phyloP scores from a whole-genome alignment of 1,140 invertebrate species.

The Agrypnia vestita region DNA sequence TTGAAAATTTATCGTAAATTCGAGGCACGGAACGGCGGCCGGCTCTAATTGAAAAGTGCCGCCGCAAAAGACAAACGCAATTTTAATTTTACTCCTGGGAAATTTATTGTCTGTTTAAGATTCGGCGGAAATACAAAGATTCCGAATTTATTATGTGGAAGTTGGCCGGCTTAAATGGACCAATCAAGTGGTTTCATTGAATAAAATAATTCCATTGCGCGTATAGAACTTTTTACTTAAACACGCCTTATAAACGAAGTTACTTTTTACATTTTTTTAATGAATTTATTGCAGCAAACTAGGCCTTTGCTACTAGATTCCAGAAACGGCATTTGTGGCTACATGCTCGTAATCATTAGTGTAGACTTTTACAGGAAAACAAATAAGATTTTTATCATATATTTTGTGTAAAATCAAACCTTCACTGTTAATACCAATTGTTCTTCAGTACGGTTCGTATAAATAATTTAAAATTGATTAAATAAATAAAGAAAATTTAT shows the following conservation, averaged over 20 bases:
- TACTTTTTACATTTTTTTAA: no score
- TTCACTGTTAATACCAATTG: no score
- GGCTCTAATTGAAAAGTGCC: slow-evolving; percentile 48
- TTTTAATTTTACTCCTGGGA: slow-evolving; percentile 36
- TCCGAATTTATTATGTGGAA: slow-evolving; percentile 41
- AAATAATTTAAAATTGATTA: no score
- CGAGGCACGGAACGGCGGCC: slow-evolving; percentile 12
- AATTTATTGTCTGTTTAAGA: slow-evolving; percentile 49
- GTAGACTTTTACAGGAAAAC: no score
- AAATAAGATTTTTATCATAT: no score
- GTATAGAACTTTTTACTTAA: background rate
- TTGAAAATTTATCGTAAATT: slow-evolving; percentile 47
- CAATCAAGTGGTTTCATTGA: slow-evolving; percentile 8
- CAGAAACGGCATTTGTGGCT: no score
- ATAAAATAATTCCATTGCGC: slow-evolving; percentile 35
- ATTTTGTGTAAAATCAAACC: no score
- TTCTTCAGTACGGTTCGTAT: no score
- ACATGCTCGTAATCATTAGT: no score
- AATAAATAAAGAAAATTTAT: no score
- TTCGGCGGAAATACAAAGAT: slow-evolving; percentile 32
- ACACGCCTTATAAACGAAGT: background rate
- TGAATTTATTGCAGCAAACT: no score
- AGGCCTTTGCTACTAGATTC: no score
- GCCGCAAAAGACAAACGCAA: slow-evolving; percentile 42
- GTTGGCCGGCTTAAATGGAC: slow-evolving; percentile 19